phyloP scores from a whole-genome alignment of 1,140 invertebrate genomes.

The Drosophila funebris region DNA sequence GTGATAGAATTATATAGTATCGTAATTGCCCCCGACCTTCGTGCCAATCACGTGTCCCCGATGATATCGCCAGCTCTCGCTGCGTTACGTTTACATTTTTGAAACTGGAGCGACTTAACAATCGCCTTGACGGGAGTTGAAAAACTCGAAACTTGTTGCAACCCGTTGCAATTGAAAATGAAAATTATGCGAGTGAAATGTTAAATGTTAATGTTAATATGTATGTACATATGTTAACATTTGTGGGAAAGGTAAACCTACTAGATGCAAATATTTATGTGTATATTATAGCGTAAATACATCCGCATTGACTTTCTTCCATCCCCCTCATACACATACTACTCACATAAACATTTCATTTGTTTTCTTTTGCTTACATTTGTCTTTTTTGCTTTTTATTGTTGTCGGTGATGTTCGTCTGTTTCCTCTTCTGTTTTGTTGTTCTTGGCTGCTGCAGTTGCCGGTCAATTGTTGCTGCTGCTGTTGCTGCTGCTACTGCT shows the following conservation, averaged over 20 bases:
- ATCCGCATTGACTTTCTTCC: slow-evolving; percentile 12
- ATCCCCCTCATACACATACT: neutral
- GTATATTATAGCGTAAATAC: neutral
- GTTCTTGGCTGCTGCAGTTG: slow-evolving; percentile 23
- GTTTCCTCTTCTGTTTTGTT: slow-evolving; percentile 12
- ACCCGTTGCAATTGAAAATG: neutral
- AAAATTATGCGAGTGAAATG: neutral
- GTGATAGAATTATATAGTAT: slow-evolving; percentile 11
- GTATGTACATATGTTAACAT: neutral
- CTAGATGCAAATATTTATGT: neutral
- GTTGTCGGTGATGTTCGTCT: slow-evolving; percentile 29
- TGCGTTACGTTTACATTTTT: neutral
- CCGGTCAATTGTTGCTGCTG: slow-evolving; percentile 13
- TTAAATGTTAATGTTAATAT: slow-evolving; percentile 8
- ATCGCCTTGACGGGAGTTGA: slow-evolving; percentile 15
- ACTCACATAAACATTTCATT: slow-evolving; percentile 3
- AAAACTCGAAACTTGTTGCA: slow-evolving; percentile 22
- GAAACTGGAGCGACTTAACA: slow-evolving; percentile 22
- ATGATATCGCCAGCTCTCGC: slow-evolving; percentile 17
- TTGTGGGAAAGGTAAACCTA: neutral
- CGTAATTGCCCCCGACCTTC: slow-evolving; percentile 32
- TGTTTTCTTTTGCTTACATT: slow-evolving; percentile 36
- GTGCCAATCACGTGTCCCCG: slow-evolving; percentile 35
- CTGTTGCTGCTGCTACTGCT: slow-evolving; percentile 9
- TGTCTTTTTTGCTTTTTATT: neutral